These are phyloP conservation scores for Axea sp. DNA, from an alignment of 2,888 invertebrate species.

Conservation along the genomic window DNA sequence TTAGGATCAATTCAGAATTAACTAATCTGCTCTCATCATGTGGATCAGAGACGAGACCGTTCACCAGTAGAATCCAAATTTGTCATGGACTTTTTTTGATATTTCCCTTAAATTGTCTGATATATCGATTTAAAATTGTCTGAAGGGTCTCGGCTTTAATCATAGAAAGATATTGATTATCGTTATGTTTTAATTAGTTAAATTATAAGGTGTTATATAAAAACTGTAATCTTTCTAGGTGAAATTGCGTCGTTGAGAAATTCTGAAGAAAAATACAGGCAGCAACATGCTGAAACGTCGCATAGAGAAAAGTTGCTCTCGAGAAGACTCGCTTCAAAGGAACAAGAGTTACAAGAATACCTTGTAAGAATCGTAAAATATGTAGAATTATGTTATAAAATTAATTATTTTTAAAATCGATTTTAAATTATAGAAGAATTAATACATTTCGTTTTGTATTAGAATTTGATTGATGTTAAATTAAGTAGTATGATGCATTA, in stretches of 20 bases:
- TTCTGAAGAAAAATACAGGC: constrained; percentile 88
- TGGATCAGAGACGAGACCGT: constrained; percentile 18
- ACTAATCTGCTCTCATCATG: constrained; percentile 5
- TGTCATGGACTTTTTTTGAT: background rate
- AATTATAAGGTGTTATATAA: constrained; percentile 50
- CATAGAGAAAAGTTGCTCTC: constrained; percentile 95
- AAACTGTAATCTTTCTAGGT: too few species aligned
- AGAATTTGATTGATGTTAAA: too few species aligned
- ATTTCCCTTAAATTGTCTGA: too few species aligned
- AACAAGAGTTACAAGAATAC: constrained; percentile 98
- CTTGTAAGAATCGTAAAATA: too few species aligned
- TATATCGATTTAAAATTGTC: background rate
- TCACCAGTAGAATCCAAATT: constrained; percentile 3
- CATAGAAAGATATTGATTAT: too few species aligned
- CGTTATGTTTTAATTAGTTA: too few species aligned
- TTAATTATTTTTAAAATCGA: too few species aligned
- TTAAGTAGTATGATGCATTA: too few species aligned
- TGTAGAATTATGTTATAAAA: too few species aligned
- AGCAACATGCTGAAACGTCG: constrained; percentile 91
- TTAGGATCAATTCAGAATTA: constrained; percentile 21
- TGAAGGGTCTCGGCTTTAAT: constrained; percentile 26
- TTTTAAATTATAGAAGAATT: too few species aligned
- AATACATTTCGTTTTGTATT: too few species aligned
- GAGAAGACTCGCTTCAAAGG: constrained; percentile 94
- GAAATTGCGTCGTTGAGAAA: constrained; percentile 87